Evolutionary conservation across 2,888 invertebrate species (phyloP), one percentile per base, ranked within the genome.

Genomic region (Chrysodeixis includens): DNA sequence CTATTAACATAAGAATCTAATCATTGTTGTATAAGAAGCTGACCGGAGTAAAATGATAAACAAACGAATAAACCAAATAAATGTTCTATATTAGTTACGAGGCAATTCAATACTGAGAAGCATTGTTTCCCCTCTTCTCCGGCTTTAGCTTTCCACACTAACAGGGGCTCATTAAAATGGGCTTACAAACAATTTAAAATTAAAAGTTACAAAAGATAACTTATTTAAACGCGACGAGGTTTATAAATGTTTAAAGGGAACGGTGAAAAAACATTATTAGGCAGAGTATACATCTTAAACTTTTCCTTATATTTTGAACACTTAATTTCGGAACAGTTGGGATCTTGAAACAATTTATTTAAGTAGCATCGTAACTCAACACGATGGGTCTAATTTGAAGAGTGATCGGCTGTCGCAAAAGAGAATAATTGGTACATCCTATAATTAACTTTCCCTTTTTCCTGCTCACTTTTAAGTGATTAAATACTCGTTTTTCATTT

Each of bases 401-500:
- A 60, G 57, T 66, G 71, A 74, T 73, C 57, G 56, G 59, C 57
- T 69, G 62, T 69, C 57, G 60, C 59, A 64, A 55, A 70, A 70
- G 63, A 65, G 56, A 68, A 66, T 66, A 78, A 78, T 81, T 76
- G 66, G 53, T 54, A 53, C 56, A 30, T 55, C 51, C 64, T 70
- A 40, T 72, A 79, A 79, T 81, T 78, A 70, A 73, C 70, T 67
- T 60, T 35, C 62, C 69, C 44, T 68, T 74, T 70, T 78, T 76
- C 71, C 62, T 66, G 49, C 32, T 66, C 57, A 70, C 67, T 74
- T 80, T 73, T 70, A 52, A 55, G 55, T 54, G 52, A 56, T 73
- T 66, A 62, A 66, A 68, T 63, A 62, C 66, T 73, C 65, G 58
- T 73, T 62, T 76, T 69, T 66, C 60, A 72, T 66, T 68, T 76